Evolutionary conservation across 2,888 invertebrate genomes (phyloP).

Genomic region (Drosophila mulleri): DNA sequence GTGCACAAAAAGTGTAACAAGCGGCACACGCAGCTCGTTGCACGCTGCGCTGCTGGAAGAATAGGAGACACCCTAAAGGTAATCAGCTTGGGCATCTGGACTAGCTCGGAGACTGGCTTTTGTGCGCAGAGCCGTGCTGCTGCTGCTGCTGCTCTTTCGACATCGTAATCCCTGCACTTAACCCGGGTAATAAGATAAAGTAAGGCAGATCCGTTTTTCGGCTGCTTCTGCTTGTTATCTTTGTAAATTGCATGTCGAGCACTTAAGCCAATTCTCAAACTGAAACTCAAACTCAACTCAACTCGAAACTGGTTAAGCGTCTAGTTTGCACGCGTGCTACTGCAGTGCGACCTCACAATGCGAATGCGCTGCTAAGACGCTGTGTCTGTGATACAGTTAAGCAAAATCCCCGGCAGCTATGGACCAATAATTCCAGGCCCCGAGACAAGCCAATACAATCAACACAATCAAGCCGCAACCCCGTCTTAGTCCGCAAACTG

Average conservation of each 20-base stretch:
- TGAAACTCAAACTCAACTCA: conserved; percentile 18
- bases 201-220: conserved; percentile 64
- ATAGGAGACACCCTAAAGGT: conserved; percentile 36
- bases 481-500: conserved; percentile 43
- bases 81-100: conserved; percentile 68
- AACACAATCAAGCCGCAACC: conserved; percentile 38
- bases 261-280: conserved; percentile 77
- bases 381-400: conserved; percentile 62
- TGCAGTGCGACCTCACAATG: conserved; percentile 10
- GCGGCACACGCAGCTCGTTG: conserved; percentile 69
- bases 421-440: conserved; percentile 59
- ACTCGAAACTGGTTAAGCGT: conserved; percentile 53
- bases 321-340: conserved; percentile 64
- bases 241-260: conserved; percentile 80
- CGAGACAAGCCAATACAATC: conserved; percentile 48
- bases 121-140: background rate
- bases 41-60: conserved; percentile 35
- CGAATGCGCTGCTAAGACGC: background rate
- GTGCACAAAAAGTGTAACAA: conserved; percentile 73
- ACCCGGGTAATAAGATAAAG: conserved; percentile 82
- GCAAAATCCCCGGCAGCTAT: conserved; percentile 48
- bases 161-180: conserved; percentile 79
- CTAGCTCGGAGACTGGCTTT: conserved; percentile 22
- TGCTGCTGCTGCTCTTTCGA: conserved; percentile 73
- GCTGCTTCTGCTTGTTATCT: conserved; percentile 75